These are phyloP conservation scores for Ciona savignyi DNA, from an alignment of 23 tunicate species.

Conservation along the genomic window DNA sequence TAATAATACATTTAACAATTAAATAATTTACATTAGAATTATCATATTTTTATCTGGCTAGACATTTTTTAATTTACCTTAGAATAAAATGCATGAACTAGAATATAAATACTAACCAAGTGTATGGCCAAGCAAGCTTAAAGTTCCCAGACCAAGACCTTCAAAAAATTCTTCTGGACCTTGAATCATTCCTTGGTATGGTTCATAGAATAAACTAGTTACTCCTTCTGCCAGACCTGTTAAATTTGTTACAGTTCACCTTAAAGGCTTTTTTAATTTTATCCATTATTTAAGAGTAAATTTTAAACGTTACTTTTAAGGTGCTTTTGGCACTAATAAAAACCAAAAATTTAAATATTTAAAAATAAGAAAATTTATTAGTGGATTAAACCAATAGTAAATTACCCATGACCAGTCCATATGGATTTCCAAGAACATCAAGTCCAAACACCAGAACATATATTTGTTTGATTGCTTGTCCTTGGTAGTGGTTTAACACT, in stretches of 20 bases:
- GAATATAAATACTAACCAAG: slow-evolving; percentile 27
- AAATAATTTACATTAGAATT: background rate
- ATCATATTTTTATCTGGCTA: background rate
- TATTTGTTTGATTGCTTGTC: slow-evolving; percentile 80
- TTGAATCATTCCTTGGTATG: slow-evolving; percentile 96
- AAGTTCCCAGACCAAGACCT: slow-evolving; percentile 81
- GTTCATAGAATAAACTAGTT: slow-evolving; percentile 79
- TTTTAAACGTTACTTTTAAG: too few species aligned
- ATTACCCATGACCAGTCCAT: slow-evolving; percentile 76
- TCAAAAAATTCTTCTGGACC: slow-evolving; percentile 88
- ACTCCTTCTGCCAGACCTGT: slow-evolving; percentile 88
- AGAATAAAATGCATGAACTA: background rate
- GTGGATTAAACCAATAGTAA: background rate
- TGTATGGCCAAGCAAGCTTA: slow-evolving; percentile 56
- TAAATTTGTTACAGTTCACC: too few species aligned
- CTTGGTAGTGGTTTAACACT: slow-evolving; percentile 52
- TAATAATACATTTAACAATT: too few species aligned
- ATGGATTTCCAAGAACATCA: slow-evolving; percentile 91
- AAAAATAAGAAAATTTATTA: too few species aligned
- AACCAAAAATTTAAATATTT: too few species aligned
- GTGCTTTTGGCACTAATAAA: too few species aligned
- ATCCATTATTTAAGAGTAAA: too few species aligned
- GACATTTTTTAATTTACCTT: background rate
- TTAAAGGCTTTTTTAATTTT: too few species aligned
- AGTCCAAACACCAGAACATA: slow-evolving; percentile 82